Base-by-base conservation (phyloP, 2,888 invertebrate genomes). In the Monoplex corrugatus region DNA sequence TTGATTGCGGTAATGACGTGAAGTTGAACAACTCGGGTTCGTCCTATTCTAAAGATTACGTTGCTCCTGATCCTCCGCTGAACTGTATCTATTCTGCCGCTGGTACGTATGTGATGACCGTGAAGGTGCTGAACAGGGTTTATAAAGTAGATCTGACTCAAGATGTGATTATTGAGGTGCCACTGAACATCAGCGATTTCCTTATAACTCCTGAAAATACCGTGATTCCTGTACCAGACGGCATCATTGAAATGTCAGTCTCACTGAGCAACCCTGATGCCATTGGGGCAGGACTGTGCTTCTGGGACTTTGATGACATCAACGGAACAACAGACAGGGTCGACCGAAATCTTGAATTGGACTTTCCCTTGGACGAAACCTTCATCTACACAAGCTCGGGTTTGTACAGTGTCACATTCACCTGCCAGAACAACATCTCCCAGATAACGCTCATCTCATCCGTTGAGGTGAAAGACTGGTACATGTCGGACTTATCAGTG, bases 361-460 rank as follows among this genome's bases (percentile, higher is more conserved):
- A 87, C 28, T 75, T 87, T 38, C 50, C 78, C 16, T 19, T 50
- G 2, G 0, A 23, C 19, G 1, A 10, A 35, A 19, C 45, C 0
- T 87, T 45, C 78, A 10, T 35, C 3, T 87, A 78, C 75, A 38
- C 0, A 19, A 23, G 3, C 13, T 5, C 43, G 0, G 87, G 78
- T 10, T 75, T 6, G 2, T 87, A 35, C 13, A 8, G 0, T 0
- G 78, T 50, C n/a, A 35, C 23, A 2, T 50, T 87, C 78, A n/a
- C 23, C 38, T 87, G 87, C 50, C 0, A 10, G 10, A 87, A 87
- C 78, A 78, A 75, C 78, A 10, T 87, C 45, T 87, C 87, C 5
- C 13, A 19, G 6, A 38, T 50, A 0, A 50, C 35, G 16, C 5
- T 87, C 38, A 78, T 0, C 8, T 78, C 72, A 16, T 10, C 3